phyloP scores from a whole-genome alignment of 2,113 vertebrate genomes.

The Mixornis gularis region DNA sequence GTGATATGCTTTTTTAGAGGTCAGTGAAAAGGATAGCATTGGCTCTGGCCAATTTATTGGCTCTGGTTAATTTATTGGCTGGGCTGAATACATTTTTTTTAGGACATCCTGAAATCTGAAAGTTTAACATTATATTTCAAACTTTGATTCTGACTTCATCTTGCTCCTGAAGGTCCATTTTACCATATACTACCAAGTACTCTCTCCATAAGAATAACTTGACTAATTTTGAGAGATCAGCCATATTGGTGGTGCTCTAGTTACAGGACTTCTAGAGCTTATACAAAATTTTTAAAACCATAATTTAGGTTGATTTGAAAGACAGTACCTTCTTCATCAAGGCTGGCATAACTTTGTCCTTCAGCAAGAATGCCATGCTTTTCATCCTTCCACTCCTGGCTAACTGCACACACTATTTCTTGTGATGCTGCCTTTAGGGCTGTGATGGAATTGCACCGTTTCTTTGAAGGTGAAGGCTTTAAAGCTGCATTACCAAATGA shows the following conservation, averaged over 20 bases:
- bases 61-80: not conserved
- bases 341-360: slow-evolving; percentile 87
- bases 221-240: not conserved
- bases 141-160: not conserved
- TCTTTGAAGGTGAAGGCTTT: slow-evolving; percentile 91
- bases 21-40: not conserved
- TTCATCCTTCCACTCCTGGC: slow-evolving; percentile 82
- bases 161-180: not conserved
- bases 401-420: slow-evolving; percentile 82
- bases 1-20: not conserved
- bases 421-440: slow-evolving; percentile 91
- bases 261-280: not conserved
- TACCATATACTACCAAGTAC: not conserved
- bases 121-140: not conserved
- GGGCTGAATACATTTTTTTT: not conserved
- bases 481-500: slow-evolving; percentile 74
- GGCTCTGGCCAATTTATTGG: not conserved
- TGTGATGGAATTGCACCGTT: slow-evolving; percentile 86
- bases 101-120: not conserved
- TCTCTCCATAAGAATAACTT: not conserved
- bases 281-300: not conserved
- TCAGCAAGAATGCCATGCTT: slow-evolving; percentile 78
- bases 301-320: not conserved
- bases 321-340: slow-evolving; percentile 89
- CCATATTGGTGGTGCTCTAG: not conserved